These are phyloP conservation scores for Ptychobarbus kaznakovi DNA, from an alignment of 2,797 vertebrate genomes.

Conservation along the genomic window DNA sequence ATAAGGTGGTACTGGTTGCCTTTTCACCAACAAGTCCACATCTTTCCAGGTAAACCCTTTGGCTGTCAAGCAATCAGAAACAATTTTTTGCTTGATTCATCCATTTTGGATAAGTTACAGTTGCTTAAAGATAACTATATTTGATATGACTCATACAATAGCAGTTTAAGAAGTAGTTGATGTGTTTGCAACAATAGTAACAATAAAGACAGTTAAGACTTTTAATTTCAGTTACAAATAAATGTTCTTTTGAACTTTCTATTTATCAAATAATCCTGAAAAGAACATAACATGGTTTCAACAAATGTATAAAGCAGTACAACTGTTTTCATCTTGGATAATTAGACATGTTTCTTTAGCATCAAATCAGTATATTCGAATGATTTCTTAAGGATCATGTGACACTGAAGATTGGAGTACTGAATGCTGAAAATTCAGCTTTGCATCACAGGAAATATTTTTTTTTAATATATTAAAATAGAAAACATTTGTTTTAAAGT, in stretches of 20 bases:
- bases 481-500: background rate
- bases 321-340: background rate
- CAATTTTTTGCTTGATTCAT: background rate
- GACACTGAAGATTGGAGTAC: background rate
- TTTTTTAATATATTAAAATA: background rate
- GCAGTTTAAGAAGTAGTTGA: background rate
- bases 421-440: background rate
- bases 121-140: background rate
- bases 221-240: background rate
- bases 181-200: background rate
- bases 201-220: background rate
- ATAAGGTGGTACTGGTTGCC: constrained; percentile 68
- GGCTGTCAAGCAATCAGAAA: constrained; percentile 55
- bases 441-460: background rate
- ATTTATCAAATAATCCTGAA: background rate
- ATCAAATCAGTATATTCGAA: background rate
- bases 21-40: constrained; percentile 78
- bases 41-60: constrained; percentile 66
- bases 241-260: background rate
- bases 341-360: background rate
- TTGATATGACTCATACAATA: background rate
- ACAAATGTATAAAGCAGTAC: background rate
- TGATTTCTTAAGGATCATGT: background rate
- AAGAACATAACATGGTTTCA: background rate
- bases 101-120: background rate